Base-by-base conservation (phyloP, 2,113 vertebrate genomes). In the Sclerurus mexicanus region DNA sequence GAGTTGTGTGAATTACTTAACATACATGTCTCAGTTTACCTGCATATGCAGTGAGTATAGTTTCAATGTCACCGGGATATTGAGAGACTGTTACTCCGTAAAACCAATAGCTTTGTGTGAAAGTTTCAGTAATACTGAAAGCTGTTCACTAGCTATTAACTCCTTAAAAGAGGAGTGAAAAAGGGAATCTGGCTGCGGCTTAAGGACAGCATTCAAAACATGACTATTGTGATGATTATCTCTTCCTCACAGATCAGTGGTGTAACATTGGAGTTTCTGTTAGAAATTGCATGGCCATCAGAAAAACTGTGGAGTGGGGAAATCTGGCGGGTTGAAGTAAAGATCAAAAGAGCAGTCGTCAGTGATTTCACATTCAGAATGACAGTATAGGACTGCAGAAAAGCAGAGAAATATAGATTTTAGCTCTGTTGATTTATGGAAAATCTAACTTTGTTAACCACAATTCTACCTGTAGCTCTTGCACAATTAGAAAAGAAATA, bases 341-440 rank as follows among this genome's bases (percentile, higher is more conserved):
- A 77, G 82, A 71, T 77, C 7, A 6, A 63, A 88, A 84, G 60
- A 91, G 46, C 63, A 55, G 50, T 69, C 50, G 47, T 83, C 27
- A 21, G 50, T 62, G 72, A 59, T 85, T 47, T 93, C 63, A 84
- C 60, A 39, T 76, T 94, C 67, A 50, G 39, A 83, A 62, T 9
- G 33, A 53, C 67, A 39, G 14, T 35, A 21, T 10, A 35, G 15
- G 42, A 53, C 71, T 74, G 42, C 86, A 39, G 59, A 85, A 85
- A 63, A 73, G 28, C 40, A 76, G 28, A 85, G 53, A 27, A 79
- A 60, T 73, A 90, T 67, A 44, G 89, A 89, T 95, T 95, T 94
- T 90, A 93, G 5, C 33, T 90, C 64, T 28, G 24, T 87, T 87
- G 94, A 93, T 95, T 91, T 94, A 88, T 91, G 59, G 85, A 91